These are phyloP conservation scores for Lymantria monacha DNA, from an alignment of 2,888 invertebrate species.

Conservation along the genomic window DNA sequence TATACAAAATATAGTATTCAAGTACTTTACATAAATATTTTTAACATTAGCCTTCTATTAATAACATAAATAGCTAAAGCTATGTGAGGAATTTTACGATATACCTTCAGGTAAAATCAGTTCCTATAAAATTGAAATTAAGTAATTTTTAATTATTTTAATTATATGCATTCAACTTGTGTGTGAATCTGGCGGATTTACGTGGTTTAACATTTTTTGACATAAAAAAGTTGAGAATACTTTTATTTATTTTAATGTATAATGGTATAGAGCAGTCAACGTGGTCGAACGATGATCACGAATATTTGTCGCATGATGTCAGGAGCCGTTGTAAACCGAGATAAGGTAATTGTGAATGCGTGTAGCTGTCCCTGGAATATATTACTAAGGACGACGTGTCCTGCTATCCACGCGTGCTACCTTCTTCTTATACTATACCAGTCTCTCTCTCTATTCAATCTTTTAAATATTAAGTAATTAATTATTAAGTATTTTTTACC, in stretches of 20 bases:
- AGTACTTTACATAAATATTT: no score
- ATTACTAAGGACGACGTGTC: constrained; percentile 46
- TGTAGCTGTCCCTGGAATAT: constrained; percentile 72
- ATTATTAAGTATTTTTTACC: not conserved
- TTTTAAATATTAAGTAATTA: not conserved
- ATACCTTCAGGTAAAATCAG: no score
- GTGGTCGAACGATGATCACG: constrained; percentile 42
- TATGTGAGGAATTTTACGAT: no score
- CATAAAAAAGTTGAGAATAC: not conserved
- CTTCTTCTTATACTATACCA: constrained; percentile 3
- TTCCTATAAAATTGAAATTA: no score
- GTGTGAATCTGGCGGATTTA: no score
- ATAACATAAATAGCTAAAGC: no score
- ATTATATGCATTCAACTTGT: no score
- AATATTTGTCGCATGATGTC: constrained; percentile 74
- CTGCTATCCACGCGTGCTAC: not conserved
- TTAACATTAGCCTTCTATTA: no score
- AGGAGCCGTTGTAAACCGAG: constrained; percentile 58
- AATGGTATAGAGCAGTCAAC: not conserved
- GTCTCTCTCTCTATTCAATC: not conserved
- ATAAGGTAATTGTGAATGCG: constrained; percentile 78
- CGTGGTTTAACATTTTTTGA: no score
- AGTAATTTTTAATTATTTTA: no score
- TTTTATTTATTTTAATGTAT: constrained; percentile 5
- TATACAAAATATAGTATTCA: no score